Conservation (phyloP, 2,888 invertebrate species). For the Zaprionus lineosus region DNA sequence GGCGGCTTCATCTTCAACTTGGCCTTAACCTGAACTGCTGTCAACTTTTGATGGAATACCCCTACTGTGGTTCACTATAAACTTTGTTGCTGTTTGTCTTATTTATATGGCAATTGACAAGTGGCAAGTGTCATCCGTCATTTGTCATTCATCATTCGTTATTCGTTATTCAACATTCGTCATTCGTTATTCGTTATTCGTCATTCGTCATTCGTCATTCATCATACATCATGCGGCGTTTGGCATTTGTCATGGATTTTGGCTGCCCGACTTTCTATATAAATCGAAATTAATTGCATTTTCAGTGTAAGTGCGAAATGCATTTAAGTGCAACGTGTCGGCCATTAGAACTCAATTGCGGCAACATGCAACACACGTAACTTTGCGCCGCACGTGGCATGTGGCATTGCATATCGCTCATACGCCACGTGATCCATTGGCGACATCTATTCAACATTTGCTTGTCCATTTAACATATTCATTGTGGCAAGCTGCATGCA, state of each 20-base stretch:
- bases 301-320: conserved; percentile 3
- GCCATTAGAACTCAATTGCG: conserved; percentile 24
- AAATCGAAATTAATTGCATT: conserved; percentile 40
- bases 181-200: too few relatives aligned
- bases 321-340: conserved; percentile 1
- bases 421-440: conserved; percentile 44
- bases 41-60: conserved; percentile 35
- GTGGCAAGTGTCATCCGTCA: too few relatives aligned
- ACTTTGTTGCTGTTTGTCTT: conserved; percentile 1
- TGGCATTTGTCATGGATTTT: conserved; percentile 55
- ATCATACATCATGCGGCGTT: too few relatives aligned
- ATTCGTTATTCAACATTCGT: too few relatives aligned
- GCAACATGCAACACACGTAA: conserved; percentile 3
- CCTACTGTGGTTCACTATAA: conserved; percentile 11
- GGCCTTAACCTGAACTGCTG: conserved; percentile 25
- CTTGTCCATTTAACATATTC: conserved; percentile 56
- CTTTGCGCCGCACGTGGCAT: neutral
- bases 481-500: conserved; percentile 42
- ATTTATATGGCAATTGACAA: conserved; percentile 32
- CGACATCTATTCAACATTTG: neutral
- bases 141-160: too few relatives aligned
- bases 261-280: conserved; percentile 28
- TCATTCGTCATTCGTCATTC: too few relatives aligned
- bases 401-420: conserved; percentile 43
- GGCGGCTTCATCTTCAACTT: conserved; percentile 3